Evolutionary conservation across 2,888 invertebrate species (phyloP).

Genomic region (Sipha maydis): DNA sequence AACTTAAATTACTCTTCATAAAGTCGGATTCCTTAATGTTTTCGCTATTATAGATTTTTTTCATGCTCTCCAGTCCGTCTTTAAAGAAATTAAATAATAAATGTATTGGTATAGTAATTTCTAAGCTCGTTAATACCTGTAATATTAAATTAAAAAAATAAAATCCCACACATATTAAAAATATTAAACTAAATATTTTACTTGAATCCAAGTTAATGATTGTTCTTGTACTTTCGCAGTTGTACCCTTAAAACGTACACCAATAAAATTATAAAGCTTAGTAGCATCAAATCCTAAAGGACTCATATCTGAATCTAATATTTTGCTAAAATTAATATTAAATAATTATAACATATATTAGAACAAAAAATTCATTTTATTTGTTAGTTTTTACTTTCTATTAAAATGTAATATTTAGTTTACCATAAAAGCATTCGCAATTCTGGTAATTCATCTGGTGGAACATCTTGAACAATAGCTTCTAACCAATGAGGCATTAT

Average conservation of each 20-base stretch:
- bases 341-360: neutral
- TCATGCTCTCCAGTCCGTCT: slow-evolving; percentile 83
- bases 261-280: slow-evolving; percentile 94
- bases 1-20: slow-evolving; percentile 60
- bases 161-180: neutral
- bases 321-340: slow-evolving; percentile 76
- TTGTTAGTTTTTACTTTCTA: neutral
- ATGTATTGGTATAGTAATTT: slow-evolving; percentile 87
- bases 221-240: slow-evolving; percentile 86
- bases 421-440: slow-evolving; percentile 82
- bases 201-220: slow-evolving; percentile 88
- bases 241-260: slow-evolving; percentile 82
- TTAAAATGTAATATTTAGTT: slow-evolving; percentile 29
- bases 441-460: slow-evolving; percentile 86
- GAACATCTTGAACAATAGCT: slow-evolving; percentile 91
- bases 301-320: slow-evolving; percentile 95
- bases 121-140: slow-evolving; percentile 84
- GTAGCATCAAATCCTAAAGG: slow-evolving; percentile 94
- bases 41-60: slow-evolving; percentile 65
- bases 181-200: slow-evolving; percentile 66
- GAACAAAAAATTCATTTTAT: neutral
- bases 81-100: slow-evolving; percentile 91
- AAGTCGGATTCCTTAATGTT: slow-evolving; percentile 22
- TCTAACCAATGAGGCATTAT: slow-evolving; percentile 99
- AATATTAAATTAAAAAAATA: slow-evolving; percentile 53